Conservation (phyloP, 2,113 vertebrate genomes). For the Pleuronectes platessa region DNA sequence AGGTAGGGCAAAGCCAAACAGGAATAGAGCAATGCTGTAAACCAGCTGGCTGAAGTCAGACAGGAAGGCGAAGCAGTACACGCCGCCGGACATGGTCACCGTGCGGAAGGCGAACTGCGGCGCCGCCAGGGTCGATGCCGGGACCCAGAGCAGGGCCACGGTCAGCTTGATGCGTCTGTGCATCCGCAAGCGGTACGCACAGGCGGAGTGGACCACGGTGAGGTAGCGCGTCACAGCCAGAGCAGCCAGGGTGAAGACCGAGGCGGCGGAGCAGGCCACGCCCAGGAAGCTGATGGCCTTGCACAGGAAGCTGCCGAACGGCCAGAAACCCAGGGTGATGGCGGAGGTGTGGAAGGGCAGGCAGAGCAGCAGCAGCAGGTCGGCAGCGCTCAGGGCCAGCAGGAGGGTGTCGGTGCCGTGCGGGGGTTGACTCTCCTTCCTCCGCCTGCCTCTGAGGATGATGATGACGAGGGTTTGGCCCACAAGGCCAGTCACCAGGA, state of each 20-base stretch:
- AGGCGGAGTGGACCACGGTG: conserved; percentile 79
- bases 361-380: conserved; percentile 78
- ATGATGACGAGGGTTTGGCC: conserved; percentile 80
- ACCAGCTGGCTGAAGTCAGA: conserved; percentile 76
- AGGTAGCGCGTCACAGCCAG: conserved; percentile 82
- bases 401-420: conserved; percentile 81
- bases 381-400: conserved; percentile 78
- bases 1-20: conserved; percentile 79
- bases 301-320: conserved; percentile 80
- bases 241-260: conserved; percentile 80
- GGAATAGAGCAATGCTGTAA: conserved; percentile 80
- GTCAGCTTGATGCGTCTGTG: conserved; percentile 55
- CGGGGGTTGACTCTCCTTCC: conserved; percentile 41
- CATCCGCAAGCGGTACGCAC: conserved; percentile 70
- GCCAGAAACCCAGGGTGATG: conserved; percentile 80
- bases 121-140: conserved; percentile 73
- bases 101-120: conserved; percentile 82
- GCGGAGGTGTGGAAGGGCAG: conserved; percentile 83
- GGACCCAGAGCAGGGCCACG: conserved; percentile 76
- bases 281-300: conserved; percentile 82
- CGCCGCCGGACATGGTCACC: conserved; percentile 31
- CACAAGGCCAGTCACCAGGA: conserved; percentile 76
- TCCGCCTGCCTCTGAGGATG: conserved; percentile 72
- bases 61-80: conserved; percentile 83
- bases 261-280: conserved; percentile 78